phyloP scores from a whole-genome alignment of 1,140 invertebrate genomes.

The Stratiolaelaps scimitus region DNA sequence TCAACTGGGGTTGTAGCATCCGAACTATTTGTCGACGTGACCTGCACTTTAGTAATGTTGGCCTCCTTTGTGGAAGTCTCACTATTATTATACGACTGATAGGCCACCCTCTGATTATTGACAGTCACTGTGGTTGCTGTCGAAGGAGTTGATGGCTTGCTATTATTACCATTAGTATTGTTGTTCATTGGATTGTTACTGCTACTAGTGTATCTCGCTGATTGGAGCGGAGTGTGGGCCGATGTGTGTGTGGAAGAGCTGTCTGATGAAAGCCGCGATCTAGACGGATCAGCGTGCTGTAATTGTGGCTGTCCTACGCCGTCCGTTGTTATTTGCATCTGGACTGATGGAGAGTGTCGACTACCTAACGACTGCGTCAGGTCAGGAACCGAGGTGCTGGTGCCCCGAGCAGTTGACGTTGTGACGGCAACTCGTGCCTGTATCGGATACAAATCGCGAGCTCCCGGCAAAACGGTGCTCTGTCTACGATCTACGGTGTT shows the following conservation, averaged over 20 bases:
- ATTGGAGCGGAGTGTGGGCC: no score
- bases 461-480: neutral
- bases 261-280: no score
- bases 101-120: conserved; percentile 6
- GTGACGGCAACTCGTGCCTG: conserved; percentile 14
- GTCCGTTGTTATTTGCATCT: neutral
- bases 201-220: no score
- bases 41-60: conserved; percentile 9
- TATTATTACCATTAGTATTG: no score
- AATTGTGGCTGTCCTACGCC: neutral
- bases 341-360: no score
- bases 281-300: no score
- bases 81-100: neutral
- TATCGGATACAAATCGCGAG: neutral
- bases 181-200: no score
- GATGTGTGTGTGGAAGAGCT: no score
- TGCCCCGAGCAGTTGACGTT: neutral
- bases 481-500: neutral
- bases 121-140: neutral
- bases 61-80: neutral
- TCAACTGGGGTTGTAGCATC: neutral
- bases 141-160: conserved; percentile 8
- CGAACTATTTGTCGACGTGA: neutral
- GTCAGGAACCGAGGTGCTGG: conserved; percentile 25
- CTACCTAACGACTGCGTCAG: conserved; percentile 8